These are phyloP conservation scores for Pocillopora damicornis DNA, from an alignment of 64 coral and sea anemone species.

Conservation along the genomic window DNA sequence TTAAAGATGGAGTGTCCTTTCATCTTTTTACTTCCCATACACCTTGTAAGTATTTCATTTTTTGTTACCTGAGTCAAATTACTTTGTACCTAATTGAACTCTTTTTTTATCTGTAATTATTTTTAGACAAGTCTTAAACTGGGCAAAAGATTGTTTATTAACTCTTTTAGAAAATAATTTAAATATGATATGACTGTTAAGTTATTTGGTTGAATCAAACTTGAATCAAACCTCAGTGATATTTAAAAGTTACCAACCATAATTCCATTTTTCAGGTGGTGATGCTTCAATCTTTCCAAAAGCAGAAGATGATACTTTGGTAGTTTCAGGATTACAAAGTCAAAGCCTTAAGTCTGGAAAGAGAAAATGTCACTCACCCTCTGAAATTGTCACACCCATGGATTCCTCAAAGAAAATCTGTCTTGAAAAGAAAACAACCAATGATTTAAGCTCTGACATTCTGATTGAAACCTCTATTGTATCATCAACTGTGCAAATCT, in stretches of 20 bases:
- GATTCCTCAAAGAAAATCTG: conserved; percentile 8
- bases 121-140: no score
- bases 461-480: not conserved
- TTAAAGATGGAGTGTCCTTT: conserved; percentile 77
- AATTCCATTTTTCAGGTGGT: conserved; percentile 52
- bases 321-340: not conserved
- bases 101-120: no score
- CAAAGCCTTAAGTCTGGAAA: not conserved
- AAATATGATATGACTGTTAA: not conserved
- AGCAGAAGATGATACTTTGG: conserved; percentile 51
- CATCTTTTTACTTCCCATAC: conserved; percentile 96
- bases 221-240: not conserved
- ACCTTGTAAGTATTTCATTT: conserved; percentile 76
- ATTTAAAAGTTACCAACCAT: not conserved
- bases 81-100: no score
- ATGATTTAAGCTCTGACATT: not conserved
- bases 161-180: not conserved
- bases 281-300: conserved; percentile 98
- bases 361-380: not conserved
- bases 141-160: not conserved
- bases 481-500: not conserved
- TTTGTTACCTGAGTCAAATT: not conserved
- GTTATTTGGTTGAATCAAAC: not conserved
- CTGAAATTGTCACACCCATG: not conserved
- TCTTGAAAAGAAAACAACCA: not conserved